Percentiles rank a stretch among this genome's conserved stretches.
Conservation (phyloP, 2,797 vertebrate genomes). For the Pelodytes ibericus region DNA sequence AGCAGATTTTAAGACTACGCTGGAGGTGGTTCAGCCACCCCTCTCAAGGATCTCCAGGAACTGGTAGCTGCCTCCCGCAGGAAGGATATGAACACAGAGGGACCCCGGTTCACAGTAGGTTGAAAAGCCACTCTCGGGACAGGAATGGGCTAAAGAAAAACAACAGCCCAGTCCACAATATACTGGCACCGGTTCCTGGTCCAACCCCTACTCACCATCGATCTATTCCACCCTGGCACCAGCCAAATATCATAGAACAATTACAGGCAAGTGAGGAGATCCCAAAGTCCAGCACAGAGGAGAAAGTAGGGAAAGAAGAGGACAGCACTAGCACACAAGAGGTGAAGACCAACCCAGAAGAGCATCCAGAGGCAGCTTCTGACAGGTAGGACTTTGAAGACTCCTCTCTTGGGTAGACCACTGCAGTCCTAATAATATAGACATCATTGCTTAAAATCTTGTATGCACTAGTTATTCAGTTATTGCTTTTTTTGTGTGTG, state of each 20-base stretch:
- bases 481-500: too few species aligned
- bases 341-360: conserved; percentile 78
- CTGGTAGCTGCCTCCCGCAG: conserved; percentile 87
- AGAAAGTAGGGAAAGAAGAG: conserved; percentile 76
- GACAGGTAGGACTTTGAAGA: conserved; percentile 80
- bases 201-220: conserved; percentile 81
- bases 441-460: too few species aligned
- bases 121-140: conserved; percentile 93
- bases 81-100: conserved; percentile 92
- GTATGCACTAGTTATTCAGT: too few species aligned
- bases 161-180: conserved; percentile 88
- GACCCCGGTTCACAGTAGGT: conserved; percentile 82
- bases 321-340: conserved; percentile 71
- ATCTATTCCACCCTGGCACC: conserved; percentile 81
- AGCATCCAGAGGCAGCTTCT: conserved; percentile 77
- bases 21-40: conserved; percentile 98
- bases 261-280: conserved; percentile 78
- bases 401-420: too few species aligned
- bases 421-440: too few species aligned
- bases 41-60: conserved; percentile 83
- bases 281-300: conserved; percentile 74
- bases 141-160: conserved; percentile 88
- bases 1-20: conserved; percentile 94
- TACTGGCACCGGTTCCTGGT: conserved; percentile 82
- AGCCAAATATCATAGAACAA: conserved; percentile 81